Evolutionary conservation across 2,888 invertebrate genomes (phyloP).

Genomic region (Cheilosia pagana): DNA sequence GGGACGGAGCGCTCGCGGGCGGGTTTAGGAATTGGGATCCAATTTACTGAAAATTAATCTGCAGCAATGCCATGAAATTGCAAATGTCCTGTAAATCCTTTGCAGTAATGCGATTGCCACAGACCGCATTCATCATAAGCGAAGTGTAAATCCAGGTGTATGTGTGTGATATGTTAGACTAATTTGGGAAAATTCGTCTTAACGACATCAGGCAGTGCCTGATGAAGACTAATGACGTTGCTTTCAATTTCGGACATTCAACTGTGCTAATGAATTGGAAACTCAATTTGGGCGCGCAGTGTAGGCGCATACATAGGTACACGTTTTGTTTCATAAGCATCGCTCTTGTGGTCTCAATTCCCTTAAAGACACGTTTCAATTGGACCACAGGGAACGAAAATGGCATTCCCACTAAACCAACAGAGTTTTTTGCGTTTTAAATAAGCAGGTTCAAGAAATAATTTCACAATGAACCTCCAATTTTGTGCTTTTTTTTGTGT

Average conservation of each 20-base stretch:
- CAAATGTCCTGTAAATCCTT: slow-evolving; percentile 44
- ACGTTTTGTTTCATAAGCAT: not conserved
- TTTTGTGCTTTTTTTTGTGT: too few species aligned
- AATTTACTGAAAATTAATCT: slow-evolving; percentile 53
- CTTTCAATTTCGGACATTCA: slow-evolving; percentile 52
- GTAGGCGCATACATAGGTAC: not conserved
- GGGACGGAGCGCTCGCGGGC: not conserved
- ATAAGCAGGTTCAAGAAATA: too few species aligned
- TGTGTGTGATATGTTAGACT: slow-evolving; percentile 28
- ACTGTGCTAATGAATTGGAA: slow-evolving; percentile 55
- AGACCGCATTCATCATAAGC: slow-evolving; percentile 45
- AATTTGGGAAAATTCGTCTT: slow-evolving; percentile 48
- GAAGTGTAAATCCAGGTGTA: not conserved
- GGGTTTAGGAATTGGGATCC: not conserved
- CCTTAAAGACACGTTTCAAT: too few species aligned
- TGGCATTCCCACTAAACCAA: too few species aligned
- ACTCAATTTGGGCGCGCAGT: slow-evolving; percentile 48
- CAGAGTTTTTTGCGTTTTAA: too few species aligned
- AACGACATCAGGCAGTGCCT: slow-evolving; percentile 43
- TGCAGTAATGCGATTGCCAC: slow-evolving; percentile 11
- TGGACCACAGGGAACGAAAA: too few species aligned
- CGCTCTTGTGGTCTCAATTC: not conserved
- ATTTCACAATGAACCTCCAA: too few species aligned
- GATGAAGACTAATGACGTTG: slow-evolving; percentile 55
- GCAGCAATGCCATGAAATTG: slow-evolving; percentile 18